Conservation (phyloP, 2,113 vertebrate species). For the Poecile atricapillus region DNA sequence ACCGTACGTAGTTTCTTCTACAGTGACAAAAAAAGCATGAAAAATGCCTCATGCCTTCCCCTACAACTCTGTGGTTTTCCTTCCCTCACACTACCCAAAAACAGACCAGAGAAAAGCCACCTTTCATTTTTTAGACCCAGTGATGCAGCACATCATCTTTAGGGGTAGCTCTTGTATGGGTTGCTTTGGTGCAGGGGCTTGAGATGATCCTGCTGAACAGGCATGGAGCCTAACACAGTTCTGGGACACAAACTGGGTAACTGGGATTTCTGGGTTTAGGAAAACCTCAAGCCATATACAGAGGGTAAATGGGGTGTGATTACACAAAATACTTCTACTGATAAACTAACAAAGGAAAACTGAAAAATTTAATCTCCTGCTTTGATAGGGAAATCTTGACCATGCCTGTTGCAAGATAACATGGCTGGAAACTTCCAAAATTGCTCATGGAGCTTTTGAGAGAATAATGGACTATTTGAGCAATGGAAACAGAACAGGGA, state of each 20-base stretch:
- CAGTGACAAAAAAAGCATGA: not conserved
- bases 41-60: not conserved
- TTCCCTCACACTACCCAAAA: not conserved
- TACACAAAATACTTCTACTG: not conserved
- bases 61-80: not conserved
- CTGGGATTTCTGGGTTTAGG: not conserved
- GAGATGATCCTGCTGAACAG: not conserved
- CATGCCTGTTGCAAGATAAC: not conserved
- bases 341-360: not conserved
- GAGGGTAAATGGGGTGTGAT: not conserved
- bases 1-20: fast-evolving
- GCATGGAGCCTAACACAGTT: not conserved
- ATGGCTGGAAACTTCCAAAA: not conserved
- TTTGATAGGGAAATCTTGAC: not conserved
- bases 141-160: not conserved
- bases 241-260: not conserved
- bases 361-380: not conserved
- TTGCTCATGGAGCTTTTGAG: not conserved
- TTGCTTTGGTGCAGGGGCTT: not conserved
- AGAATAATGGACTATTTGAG: not conserved
- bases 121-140: not conserved
- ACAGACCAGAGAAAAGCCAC: not conserved
- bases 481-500: not conserved
- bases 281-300: not conserved
- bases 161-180: not conserved